Conservation (phyloP, 1,140 invertebrate genomes). For the Nasonia giraulti region DNA sequence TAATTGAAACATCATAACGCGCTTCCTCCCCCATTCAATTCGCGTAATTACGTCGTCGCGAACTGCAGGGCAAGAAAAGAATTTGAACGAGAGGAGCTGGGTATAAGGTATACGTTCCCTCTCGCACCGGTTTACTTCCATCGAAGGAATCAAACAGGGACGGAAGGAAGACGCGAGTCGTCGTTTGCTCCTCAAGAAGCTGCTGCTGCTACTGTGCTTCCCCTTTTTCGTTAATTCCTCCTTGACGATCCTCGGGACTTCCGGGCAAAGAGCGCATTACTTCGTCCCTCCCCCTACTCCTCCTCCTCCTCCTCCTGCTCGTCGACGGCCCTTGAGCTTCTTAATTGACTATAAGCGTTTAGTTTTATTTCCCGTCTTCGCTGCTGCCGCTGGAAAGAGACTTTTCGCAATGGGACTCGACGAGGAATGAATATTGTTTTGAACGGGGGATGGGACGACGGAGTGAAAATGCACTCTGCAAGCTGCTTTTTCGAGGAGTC, state of each 20-base stretch:
- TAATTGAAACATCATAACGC: constrained; percentile 50
- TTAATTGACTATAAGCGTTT: constrained; percentile 68
- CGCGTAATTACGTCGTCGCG: constrained; percentile 37
- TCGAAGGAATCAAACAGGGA: constrained; percentile 12
- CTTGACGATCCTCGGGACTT: constrained; percentile 37
- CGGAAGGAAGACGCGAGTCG: constrained; percentile 17
- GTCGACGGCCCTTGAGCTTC: constrained; percentile 41
- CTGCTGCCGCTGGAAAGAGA: constrained; percentile 46
- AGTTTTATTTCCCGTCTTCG: constrained; percentile 60
- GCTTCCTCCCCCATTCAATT: constrained; percentile 28
- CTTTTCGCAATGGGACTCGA: constrained; percentile 49
- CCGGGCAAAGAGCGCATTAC: constrained; percentile 55
- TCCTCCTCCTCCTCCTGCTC: not conserved
- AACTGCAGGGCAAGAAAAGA: not conserved
- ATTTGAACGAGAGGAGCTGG: not conserved
- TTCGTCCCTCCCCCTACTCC: not conserved
- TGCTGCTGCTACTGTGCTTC: not conserved
- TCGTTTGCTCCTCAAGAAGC: constrained; percentile 3
- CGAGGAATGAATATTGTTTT: constrained; percentile 47
- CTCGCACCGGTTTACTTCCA: not conserved
- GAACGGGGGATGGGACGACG: not conserved
- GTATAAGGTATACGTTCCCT: not conserved
- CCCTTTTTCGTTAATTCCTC: constrained; percentile 44
- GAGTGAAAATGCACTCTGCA: constrained; percentile 22
- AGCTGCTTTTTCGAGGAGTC: constrained; percentile 16